Conservation (phyloP, 2,888 invertebrate species). For the Thera obeliscata region DNA sequence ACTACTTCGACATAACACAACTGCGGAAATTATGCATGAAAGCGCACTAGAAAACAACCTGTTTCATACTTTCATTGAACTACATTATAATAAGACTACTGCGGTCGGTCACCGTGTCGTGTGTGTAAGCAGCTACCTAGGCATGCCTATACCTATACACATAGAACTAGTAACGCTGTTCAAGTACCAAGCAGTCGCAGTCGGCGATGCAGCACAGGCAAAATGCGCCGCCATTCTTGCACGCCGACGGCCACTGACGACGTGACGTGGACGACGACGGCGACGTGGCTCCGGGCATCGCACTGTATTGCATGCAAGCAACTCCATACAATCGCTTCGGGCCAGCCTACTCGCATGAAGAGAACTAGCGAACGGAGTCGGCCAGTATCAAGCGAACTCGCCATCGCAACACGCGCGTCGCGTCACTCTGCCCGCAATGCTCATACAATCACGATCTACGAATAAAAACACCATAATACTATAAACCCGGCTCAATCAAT, state of each 20-base stretch:
- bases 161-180: neutral
- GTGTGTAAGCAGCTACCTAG: slow-evolving; percentile 4
- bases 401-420: slow-evolving; percentile 25
- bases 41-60: slow-evolving; percentile 55
- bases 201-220: slow-evolving; percentile 17
- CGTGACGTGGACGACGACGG: neutral
- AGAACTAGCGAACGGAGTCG: neutral
- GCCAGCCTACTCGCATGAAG: neutral
- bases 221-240: neutral
- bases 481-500: slow-evolving; percentile 50
- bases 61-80: slow-evolving; percentile 56
- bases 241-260: neutral
- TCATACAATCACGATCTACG: slow-evolving; percentile 33
- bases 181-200: neutral
- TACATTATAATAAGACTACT: slow-evolving; percentile 47
- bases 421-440: slow-evolving; percentile 22
- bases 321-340: slow-evolving; percentile 4
- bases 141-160: neutral
- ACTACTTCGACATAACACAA: slow-evolving; percentile 13
- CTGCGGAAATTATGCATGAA: slow-evolving; percentile 44
- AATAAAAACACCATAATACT: slow-evolving; percentile 54
- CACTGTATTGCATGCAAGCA: slow-evolving; percentile 12
- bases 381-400: slow-evolving; percentile 30
- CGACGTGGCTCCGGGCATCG: slow-evolving; percentile 3
- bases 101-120: slow-evolving; percentile 25